Conservation (phyloP, 2,888 invertebrate species). For the Drosophila helvetica region DNA sequence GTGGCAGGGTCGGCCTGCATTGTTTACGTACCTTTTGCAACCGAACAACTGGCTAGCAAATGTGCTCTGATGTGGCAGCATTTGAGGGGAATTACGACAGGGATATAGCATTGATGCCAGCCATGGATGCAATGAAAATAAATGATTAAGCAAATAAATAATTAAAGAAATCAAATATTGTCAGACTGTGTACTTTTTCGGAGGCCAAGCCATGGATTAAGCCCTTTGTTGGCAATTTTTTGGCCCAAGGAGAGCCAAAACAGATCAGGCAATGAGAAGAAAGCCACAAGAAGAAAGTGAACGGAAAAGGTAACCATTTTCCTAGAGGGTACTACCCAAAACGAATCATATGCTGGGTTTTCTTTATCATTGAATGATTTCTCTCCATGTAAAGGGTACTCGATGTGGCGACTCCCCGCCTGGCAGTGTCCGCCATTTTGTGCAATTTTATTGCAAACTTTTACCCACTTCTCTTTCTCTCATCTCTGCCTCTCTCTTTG, state of each 20-base stretch:
- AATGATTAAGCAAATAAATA: not conserved
- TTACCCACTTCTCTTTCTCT: not conserved
- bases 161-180: not conserved
- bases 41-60: not conserved
- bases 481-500: not conserved
- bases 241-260: no score
- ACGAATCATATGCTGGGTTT: no score
- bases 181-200: no score
- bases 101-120: no score
- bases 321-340: no score
- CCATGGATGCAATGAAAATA: not conserved
- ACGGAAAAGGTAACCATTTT: no score
- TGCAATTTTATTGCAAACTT: conserved; percentile 22
- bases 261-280: no score
- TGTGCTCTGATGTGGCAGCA: not conserved
- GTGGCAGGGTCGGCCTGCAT: conserved; percentile 40
- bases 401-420: not conserved
- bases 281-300: no score
- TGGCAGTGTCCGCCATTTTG: not conserved
- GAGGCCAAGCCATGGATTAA: no score
- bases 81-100: no score
- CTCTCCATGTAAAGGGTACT: not conserved
- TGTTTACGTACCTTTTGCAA: conserved; percentile 25
- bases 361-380: no score
- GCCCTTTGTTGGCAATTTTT: no score